Evolutionary conservation across 2,113 vertebrate species (phyloP).

Genomic region (Aviceda subcristata): DNA sequence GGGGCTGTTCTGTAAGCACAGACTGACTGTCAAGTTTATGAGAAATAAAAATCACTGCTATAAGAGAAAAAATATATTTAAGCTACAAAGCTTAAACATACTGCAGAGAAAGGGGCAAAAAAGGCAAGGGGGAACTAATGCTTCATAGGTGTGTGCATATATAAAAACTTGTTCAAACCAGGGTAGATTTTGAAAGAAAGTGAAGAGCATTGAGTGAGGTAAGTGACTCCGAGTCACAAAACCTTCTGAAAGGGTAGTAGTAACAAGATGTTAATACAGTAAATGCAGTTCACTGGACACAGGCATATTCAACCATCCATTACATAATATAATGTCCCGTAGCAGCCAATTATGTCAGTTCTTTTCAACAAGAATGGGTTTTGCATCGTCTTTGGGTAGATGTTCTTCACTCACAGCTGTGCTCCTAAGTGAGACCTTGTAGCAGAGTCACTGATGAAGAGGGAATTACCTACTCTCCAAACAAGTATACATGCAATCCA

Average conservation of each 20-base stretch:
- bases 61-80: background rate
- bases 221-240: background rate
- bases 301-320: background rate
- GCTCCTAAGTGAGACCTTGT: background rate
- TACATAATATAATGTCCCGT: background rate
- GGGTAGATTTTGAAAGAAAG: background rate
- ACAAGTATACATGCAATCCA: rapidly evolving
- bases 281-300: background rate
- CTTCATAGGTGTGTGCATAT: rapidly evolving
- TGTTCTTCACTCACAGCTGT: background rate
- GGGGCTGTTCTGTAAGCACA: background rate
- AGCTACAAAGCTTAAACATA: background rate
- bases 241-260: background rate
- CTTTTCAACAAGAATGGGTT: background rate
- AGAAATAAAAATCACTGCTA: background rate
- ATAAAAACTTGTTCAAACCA: background rate
- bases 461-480: background rate
- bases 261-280: background rate
- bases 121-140: background rate
- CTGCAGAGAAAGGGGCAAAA: background rate
- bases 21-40: background rate
- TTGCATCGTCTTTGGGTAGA: background rate
- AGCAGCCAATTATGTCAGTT: background rate
- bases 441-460: background rate
- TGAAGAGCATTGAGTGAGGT: background rate